Percentiles rank a stretch among this genome's conserved stretches.
These are phyloP conservation scores for Aptenodytes patagonicus DNA, from an alignment of 2,113 vertebrate genomes.

Conservation along the genomic window DNA sequence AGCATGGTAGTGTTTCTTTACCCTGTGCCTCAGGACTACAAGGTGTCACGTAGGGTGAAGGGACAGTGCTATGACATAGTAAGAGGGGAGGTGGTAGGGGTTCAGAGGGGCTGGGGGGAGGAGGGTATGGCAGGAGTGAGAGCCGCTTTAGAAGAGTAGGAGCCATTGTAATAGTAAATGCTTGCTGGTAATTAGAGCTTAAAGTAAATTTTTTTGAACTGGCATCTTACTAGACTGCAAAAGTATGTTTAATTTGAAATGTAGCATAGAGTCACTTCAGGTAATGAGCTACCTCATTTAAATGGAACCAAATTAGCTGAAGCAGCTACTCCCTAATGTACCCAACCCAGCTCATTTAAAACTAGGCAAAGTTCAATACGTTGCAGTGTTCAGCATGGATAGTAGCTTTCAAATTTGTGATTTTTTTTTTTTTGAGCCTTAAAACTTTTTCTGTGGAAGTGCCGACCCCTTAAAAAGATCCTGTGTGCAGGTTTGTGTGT, in stretches of 20 bases:
- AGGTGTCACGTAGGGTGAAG: background rate
- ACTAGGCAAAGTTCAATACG: background rate
- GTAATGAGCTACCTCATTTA: conserved; percentile 34
- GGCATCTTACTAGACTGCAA: background rate
- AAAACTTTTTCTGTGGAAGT: background rate
- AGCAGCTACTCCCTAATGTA: conserved; percentile 2
- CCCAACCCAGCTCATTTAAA: background rate
- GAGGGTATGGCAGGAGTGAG: background rate
- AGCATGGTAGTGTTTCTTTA: background rate
- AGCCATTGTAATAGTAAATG: background rate
- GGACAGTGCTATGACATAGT: background rate
- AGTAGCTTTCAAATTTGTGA: background rate
- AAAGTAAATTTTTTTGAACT: background rate
- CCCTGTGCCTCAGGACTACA: background rate
- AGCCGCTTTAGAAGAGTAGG: background rate
- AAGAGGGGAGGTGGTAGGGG: background rate
- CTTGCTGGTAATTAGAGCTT: conserved; percentile 1
- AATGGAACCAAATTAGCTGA: conserved; percentile 4
- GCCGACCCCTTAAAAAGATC: background rate
- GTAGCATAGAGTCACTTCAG: background rate
- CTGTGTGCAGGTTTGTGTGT: background rate
- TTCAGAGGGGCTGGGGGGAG: background rate
- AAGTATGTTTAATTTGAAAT: background rate
- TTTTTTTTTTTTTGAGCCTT: background rate
- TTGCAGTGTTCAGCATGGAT: background rate